Evolutionary conservation across 1,140 invertebrate species (phyloP).

Genomic region (Eurosta solidaginis): DNA sequence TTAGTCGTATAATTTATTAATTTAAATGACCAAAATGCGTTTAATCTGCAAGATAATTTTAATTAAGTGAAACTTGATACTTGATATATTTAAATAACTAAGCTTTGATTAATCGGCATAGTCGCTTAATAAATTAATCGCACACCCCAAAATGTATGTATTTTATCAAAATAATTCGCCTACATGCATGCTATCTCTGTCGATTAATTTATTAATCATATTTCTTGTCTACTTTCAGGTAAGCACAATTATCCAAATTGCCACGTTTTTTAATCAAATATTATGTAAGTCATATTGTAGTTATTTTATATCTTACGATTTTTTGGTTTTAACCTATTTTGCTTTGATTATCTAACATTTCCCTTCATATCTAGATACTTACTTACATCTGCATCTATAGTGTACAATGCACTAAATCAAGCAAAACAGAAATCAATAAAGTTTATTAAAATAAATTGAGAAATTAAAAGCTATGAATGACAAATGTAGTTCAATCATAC

Average conservation of each 20-base stretch:
- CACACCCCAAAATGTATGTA: too few species aligned
- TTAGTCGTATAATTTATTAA: too few species aligned
- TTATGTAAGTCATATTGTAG: background rate
- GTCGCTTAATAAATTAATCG: too few species aligned
- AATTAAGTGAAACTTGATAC: too few species aligned
- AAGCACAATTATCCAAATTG: background rate
- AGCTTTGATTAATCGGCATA: too few species aligned
- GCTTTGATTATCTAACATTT: background rate
- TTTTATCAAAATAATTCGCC: background rate
- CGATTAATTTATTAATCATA: background rate
- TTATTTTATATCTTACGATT: background rate
- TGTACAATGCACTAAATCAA: background rate
- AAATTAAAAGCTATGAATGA: slow-evolving; percentile 1
- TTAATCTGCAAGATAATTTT: too few species aligned
- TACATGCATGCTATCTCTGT: background rate
- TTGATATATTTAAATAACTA: too few species aligned
- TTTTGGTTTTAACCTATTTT: background rate
- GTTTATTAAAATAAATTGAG: slow-evolving; percentile 19
- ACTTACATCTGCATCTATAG: background rate
- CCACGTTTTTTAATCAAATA: background rate
- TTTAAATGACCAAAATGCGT: too few species aligned
- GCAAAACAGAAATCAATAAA: slow-evolving; percentile 1
- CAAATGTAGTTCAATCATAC: background rate
- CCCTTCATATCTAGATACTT: too few species aligned
- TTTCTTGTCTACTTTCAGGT: background rate